Evolutionary conservation across 37 sponge, comb jelly and placozoan species (phyloP), one percentile per base, ranked within the genome.

Genomic region (Cliona cf. orientalis): DNA sequence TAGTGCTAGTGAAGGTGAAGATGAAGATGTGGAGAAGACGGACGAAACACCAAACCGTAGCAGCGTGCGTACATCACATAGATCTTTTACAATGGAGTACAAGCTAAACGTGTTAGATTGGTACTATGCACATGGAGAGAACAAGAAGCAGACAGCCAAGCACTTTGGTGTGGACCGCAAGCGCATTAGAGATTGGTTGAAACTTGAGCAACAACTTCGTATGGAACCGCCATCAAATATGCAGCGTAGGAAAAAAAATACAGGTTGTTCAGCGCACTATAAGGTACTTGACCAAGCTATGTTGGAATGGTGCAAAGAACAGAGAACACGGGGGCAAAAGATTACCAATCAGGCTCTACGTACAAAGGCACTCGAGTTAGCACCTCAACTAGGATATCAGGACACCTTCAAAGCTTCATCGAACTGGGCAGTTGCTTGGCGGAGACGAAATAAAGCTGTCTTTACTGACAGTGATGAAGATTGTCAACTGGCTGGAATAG

Each of bases 21-120:
- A n/a, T n/a, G n/a, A n/a, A n/a, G n/a, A n/a, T n/a, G n/a, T n/a
- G n/a, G n/a, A n/a, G n/a, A n/a, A n/a, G n/a, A n/a, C n/a, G n/a
- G n/a, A n/a, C n/a, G n/a, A n/a, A n/a, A n/a, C n/a, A n/a, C n/a
- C n/a, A n/a, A n/a, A n/a, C n/a, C n/a, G n/a, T n/a, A n/a, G n/a
- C n/a, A n/a, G n/a, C n/a, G n/a, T n/a, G 70, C n/a, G 23, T 44
- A n/a, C 4, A 3, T 28, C n/a, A 6, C 73, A 72, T 5, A 72
- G 42, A 36, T 78, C 78, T 19, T 78, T 65, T 46, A 60, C 78
- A 41, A 66, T 78, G 31, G 49, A 65, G 43, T 78, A 65, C 66
- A 78, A 78, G 66, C 49, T 78, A 42, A 33, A 78, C 26, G 78
- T 63, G 9, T 46, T 78, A 5, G 78, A 78, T 34, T 78, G 78